Evolutionary conservation across 2,113 vertebrate genomes (phyloP), one percentile per base, ranked within the genome.

Genomic region (Origma solitaria): DNA sequence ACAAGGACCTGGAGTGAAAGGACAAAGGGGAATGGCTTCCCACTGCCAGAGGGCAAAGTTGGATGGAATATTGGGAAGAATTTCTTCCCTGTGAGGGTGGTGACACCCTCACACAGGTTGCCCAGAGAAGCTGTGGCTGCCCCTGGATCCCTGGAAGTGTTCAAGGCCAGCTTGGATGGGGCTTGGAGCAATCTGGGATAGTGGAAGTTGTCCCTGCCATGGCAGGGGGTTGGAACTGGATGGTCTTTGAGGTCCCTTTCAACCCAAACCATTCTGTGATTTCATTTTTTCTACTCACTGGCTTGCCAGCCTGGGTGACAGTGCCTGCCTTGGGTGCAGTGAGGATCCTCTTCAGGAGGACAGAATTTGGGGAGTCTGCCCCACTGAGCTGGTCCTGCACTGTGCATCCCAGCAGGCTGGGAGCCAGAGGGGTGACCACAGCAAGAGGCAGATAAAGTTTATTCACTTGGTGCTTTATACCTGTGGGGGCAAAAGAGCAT

Each of bases 121-220:
- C 9, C 19, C 20, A 30, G 8, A 70, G 56, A 1, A 70, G 16
- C 49, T 62, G 28, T 54, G 40, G 24, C 24, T 70, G 23, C 19
- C 20, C 20, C 4, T n/a, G n/a, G n/a, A 25, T 54, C 40, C 56
- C 23, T 87, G 49, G 40, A 79, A 71, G 24, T 62, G 49, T 18
- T 3, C 56, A 62, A 62, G 56, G 30, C 13, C 30, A 40, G 30
- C 16, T 21, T 71, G 5, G 30, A 49, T 4, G 9, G 30, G 24
- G 20, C n/a, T 79, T 71, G 56, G n/a, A n/a, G 16, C n/a, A 49
- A 6, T 31, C 24, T 79, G 6, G 13, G 0, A 0, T 35, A 21
- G 20, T 40, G 9, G 28, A 33, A 79, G n/a, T 5, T 71, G 30
- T 54, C 73, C 47, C 28, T 61, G 35, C 3, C 42, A 18, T 19